These are phyloP conservation scores for Temnothorax ravouxi DNA, from an alignment of 2,888 invertebrate genomes.

Conservation along the genomic window DNA sequence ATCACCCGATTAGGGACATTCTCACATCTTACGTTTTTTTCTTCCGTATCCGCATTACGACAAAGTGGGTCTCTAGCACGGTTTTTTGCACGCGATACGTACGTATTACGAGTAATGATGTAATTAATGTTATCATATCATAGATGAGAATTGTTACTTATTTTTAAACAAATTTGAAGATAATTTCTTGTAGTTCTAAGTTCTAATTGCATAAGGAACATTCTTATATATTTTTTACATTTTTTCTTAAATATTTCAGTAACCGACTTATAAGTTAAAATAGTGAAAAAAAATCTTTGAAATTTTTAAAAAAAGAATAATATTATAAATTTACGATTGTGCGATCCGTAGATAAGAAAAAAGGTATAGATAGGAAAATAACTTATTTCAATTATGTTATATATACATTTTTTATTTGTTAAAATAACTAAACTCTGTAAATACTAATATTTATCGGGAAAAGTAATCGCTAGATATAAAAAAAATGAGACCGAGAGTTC, in stretches of 20 bases:
- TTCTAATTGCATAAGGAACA: background rate
- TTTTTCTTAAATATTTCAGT: background rate
- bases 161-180: background rate
- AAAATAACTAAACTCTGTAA: background rate
- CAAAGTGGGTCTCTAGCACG: constrained; percentile 36
- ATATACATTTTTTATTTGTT: background rate
- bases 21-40: constrained; percentile 31
- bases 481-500: background rate
- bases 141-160: background rate
- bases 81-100: constrained; percentile 5
- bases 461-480: background rate
- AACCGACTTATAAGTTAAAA: background rate
- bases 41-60: constrained; percentile 4
- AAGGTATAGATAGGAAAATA: no score
- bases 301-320: background rate
- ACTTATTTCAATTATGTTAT: background rate
- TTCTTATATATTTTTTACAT: background rate
- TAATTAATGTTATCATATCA: background rate
- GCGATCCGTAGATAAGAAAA: background rate
- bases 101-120: background rate
- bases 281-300: background rate
- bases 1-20: constrained; percentile 32
- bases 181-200: background rate
- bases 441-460: background rate
- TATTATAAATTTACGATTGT: background rate